Conservation (phyloP, 2,797 vertebrate genomes). For the Podarcis lilfordi region DNA sequence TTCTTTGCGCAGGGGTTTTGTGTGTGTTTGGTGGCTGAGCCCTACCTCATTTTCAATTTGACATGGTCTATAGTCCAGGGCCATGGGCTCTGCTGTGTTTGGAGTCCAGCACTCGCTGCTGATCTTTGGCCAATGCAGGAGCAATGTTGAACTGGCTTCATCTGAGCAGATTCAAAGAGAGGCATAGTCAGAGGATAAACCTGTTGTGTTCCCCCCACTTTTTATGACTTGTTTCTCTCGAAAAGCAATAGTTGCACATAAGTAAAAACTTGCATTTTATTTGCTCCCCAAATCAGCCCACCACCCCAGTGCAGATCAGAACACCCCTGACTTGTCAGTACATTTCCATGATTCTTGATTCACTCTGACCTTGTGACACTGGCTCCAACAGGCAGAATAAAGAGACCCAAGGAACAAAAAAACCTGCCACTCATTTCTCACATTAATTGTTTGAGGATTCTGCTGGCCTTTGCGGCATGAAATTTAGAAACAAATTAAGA, state of each 20-base stretch:
- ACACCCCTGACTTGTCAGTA: background rate
- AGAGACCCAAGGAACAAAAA: background rate
- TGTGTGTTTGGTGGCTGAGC: background rate
- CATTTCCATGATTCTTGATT: background rate
- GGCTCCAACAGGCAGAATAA: background rate
- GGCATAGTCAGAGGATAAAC: background rate
- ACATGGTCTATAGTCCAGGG: background rate
- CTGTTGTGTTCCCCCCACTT: background rate
- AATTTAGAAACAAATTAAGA: background rate
- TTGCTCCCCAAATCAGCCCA: background rate
- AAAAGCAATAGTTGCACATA: background rate
- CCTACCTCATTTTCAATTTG: background rate
- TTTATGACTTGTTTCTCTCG: background rate
- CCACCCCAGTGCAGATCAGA: too few species aligned
- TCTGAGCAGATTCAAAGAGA: background rate
- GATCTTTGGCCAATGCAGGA: background rate
- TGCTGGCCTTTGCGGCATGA: background rate
- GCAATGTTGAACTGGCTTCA: background rate
- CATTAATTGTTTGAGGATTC: background rate
- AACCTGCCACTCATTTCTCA: background rate
- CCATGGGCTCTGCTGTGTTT: background rate
- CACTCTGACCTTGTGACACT: background rate
- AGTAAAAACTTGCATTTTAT: background rate
- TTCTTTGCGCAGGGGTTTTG: background rate
- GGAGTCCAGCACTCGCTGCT: background rate